Conservation (phyloP, 2,797 vertebrate genomes). For the Falco rusticolus region DNA sequence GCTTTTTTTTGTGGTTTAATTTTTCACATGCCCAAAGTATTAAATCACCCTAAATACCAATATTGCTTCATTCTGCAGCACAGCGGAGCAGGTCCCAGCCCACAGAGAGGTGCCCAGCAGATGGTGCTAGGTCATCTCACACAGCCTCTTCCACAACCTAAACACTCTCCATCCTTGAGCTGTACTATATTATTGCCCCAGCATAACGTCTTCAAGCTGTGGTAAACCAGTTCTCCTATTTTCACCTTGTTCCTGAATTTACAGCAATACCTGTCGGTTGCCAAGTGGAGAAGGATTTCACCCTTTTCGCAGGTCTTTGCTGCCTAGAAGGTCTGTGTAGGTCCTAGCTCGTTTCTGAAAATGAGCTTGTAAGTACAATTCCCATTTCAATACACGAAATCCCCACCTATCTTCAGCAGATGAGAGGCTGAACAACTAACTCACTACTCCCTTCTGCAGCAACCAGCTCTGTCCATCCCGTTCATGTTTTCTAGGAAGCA, state of each 20-base stretch:
- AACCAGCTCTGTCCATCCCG: neutral
- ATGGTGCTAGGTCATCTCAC: conserved; percentile 14
- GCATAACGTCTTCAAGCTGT: neutral
- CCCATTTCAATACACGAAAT: neutral
- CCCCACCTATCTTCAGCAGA: neutral
- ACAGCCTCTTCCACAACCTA: neutral
- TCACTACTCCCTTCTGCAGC: neutral
- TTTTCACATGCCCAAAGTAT: neutral
- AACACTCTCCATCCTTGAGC: neutral
- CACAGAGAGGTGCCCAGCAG: conserved; percentile 21
- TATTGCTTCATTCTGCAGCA: neutral
- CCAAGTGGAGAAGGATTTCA: neutral
- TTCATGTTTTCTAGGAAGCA: neutral
- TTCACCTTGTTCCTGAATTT: neutral
- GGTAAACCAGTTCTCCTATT: neutral
- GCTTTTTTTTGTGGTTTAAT: neutral
- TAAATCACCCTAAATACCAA: neutral
- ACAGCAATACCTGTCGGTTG: neutral
- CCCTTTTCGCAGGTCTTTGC: neutral
- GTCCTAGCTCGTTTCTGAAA: neutral
- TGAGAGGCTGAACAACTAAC: neutral
- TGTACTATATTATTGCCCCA: neutral
- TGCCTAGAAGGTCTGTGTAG: neutral
- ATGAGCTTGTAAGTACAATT: neutral
- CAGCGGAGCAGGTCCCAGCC: neutral